These are phyloP conservation scores for Rotaria macrura DNA, from an alignment of 2,888 invertebrate species.

Conservation along the genomic window DNA sequence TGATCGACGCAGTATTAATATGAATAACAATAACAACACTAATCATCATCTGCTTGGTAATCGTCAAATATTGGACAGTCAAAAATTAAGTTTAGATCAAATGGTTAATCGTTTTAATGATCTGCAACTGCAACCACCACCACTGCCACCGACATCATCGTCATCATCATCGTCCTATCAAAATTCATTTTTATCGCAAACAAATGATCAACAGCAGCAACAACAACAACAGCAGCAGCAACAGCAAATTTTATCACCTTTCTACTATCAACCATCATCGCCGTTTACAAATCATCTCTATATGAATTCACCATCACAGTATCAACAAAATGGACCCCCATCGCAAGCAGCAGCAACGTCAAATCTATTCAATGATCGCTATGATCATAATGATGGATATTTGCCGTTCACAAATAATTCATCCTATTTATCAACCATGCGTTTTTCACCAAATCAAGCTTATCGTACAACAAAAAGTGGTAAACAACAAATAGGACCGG, in stretches of 20 bases:
- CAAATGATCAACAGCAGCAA: slow-evolving; percentile 1
- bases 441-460: background rate
- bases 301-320: background rate
- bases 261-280: background rate
- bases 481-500: slow-evolving; percentile 4
- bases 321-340: background rate
- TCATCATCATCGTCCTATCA: background rate
- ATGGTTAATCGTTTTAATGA: slow-evolving; percentile 6
- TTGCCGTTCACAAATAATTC: background rate
- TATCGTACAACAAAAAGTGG: slow-evolving; percentile 22
- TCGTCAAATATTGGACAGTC: background rate
- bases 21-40: background rate
- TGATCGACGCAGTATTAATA: background rate
- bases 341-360: background rate
- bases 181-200: background rate
- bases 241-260: background rate
- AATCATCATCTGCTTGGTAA: background rate
- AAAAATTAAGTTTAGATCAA: slow-evolving; percentile 12
- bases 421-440: background rate
- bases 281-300: background rate
- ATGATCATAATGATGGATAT: background rate
- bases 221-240: too few relatives aligned
- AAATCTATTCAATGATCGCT: background rate
- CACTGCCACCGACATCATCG: background rate
- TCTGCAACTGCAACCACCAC: background rate